Evolutionary conservation across 1,140 invertebrate genomes (phyloP), one percentile per base, ranked within the genome.

Genomic region (Diorhabda elongata): DNA sequence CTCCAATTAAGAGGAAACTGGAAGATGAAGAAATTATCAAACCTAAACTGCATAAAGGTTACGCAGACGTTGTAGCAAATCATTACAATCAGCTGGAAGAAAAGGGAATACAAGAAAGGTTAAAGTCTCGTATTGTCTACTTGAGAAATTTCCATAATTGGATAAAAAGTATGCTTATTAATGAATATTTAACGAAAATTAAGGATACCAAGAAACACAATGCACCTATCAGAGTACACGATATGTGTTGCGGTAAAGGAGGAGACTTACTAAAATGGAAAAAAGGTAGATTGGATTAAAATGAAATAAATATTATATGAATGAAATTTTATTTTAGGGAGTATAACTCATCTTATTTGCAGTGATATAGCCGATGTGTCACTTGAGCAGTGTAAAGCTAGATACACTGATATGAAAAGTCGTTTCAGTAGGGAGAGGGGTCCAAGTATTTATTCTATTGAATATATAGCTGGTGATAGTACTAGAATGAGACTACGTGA

Each of bases 91-190:
- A 88, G 52, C 77, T 95, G 3, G 86, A 91, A 81, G 92, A 98
- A 69, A 90, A 90, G 72, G 95, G 94, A 0, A 79, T 94, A 5
- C 86, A 85, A 59, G 87, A 90, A 71, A 84, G 98, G 62, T 89
- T 87, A 70, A 88, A 94, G 76, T 98, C 96, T 57, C 87, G 92
- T 42, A 99, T 99, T 72, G 91, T 95, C 76, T 91, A 93, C 78
- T 86, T 99, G 83, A 86, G 98, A 72, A 99, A 98, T 83, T 98
- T 98, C 79, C 99, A 99, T 81, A 99, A 99, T 82, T 99, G 97
- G 97, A 91, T 98, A 5, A 99, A 99, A 84, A 92, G 93, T 81
- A 93, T 96, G 84, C 83, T 98, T 1, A 98, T 99, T 75, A 88
- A 87, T 77, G 87, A 92, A 79, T 91, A 89, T 77, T 80, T 89